Conservation (phyloP, 2,888 invertebrate species). For the Graphium colonna region DNA sequence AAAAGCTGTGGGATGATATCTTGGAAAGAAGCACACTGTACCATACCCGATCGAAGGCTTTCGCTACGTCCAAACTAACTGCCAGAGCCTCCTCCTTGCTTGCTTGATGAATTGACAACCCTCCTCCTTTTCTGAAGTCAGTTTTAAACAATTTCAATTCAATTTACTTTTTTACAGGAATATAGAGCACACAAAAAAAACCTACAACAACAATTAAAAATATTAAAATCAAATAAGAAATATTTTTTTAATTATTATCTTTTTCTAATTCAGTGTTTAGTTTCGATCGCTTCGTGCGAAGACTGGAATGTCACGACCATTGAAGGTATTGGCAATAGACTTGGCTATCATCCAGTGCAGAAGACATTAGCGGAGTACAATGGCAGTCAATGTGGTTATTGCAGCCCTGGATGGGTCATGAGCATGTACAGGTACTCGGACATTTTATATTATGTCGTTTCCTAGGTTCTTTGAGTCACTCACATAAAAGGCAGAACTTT, state of each 20-base stretch:
- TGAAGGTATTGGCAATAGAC: constrained; percentile 82
- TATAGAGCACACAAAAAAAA: background rate
- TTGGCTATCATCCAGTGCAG: constrained; percentile 84
- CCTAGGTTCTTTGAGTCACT: too few species aligned
- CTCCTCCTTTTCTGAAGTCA: too few species aligned
- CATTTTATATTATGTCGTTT: background rate
- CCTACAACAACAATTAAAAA: background rate
- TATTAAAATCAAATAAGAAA: background rate
- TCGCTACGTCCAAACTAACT: too few species aligned
- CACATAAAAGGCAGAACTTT: too few species aligned
- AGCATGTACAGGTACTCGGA: constrained; percentile 85
- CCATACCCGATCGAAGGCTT: too few species aligned
- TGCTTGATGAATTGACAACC: too few species aligned
- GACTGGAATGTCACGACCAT: constrained; percentile 83
- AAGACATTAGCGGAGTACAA: constrained; percentile 80
- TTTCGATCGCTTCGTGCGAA: constrained; percentile 63
- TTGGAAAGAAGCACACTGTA: too few species aligned
- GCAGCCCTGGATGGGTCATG: constrained; percentile 89
- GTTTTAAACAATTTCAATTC: background rate
- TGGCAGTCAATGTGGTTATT: constrained; percentile 87
- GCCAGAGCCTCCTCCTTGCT: too few species aligned
- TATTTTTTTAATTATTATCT: background rate
- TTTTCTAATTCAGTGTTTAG: constrained; percentile 52
- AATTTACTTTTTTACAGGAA: background rate
- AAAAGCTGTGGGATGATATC: too few species aligned